Base-by-base conservation (phyloP, 2,797 vertebrate species). In the Sebastes diploproa region DNA sequence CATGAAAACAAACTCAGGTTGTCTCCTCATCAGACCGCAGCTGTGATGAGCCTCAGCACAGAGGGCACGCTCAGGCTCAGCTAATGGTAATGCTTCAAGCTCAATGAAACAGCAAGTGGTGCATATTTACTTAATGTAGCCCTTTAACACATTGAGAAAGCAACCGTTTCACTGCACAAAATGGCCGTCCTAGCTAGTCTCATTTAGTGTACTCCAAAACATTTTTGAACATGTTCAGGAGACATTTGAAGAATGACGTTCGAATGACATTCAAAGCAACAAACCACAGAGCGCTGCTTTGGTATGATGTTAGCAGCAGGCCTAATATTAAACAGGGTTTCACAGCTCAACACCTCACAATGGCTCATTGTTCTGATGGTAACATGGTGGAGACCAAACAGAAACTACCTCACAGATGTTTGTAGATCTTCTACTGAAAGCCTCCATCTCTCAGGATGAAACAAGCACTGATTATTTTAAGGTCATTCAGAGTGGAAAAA, bases 71-170 rank as follows among this genome's bases (percentile, higher is more conserved):
- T 62, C 65, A 23, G 27, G 32, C 64, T 25, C 18, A 79, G 75
- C 56, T 25, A 54, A 78, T 2, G 66, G 5, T 23, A 62, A 78
- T 1, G 71, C 64, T 75, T 77, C 60, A 22, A 84, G 75, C 59
- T 66, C 66, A 76, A 88, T 59, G 65, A 77, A 86, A 88, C 65
- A 75, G 83, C 78, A 72, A 58, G 71, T 68, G 89, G 85, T 92
- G 91, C 90, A 92, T 91, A 92, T 92, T 85, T 80, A 86, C 64
- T 74, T 75, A 78, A 88, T 75, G 83, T 93, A 94, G 93, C 94
- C 94, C 94, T 95, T 94, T 36, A 87, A 86, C 77, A 70, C 58
- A 56, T 62, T 25, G 30, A 82, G 66, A 83, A 91, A 87, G 73
- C 72, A 81, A 86, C 60, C 22, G 82, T 59, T 73, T 73, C 75